Evolutionary conservation across 2,888 invertebrate species (phyloP).

Genomic region (Cyaniris semiargus): DNA sequence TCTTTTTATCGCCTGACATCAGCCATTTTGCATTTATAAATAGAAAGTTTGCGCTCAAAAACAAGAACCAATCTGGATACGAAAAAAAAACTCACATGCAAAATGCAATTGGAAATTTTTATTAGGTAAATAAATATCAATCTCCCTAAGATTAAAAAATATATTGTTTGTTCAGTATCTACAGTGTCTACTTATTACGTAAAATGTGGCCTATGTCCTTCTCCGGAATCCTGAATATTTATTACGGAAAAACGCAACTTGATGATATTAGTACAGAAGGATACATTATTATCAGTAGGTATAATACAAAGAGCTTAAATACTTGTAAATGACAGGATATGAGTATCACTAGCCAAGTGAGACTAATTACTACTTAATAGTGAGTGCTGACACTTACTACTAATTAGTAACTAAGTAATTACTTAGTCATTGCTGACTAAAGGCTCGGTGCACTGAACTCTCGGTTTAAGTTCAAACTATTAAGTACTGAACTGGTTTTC

Average conservation of each 20-base stretch:
- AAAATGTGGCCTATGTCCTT: neutral
- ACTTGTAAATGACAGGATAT: neutral
- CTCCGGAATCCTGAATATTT: neutral
- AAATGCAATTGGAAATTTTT: neutral
- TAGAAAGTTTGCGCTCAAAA: conserved; percentile 19
- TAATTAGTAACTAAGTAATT: conserved; percentile 57
- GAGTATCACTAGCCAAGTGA: conserved; percentile 16
- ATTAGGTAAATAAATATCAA: neutral
- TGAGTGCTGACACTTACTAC: conserved; percentile 18
- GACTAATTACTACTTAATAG: conserved; percentile 20
- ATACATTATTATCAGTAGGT: neutral
- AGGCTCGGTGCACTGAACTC: conserved; percentile 60
- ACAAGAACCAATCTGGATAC: neutral
- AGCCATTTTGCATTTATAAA: conserved; percentile 17
- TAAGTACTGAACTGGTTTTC: conserved; percentile 31
- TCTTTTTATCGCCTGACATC: conserved; percentile 23
- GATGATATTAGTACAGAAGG: too few species aligned
- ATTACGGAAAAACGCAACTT: neutral
- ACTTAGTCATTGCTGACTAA: conserved; percentile 43
- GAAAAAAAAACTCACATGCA: neutral
- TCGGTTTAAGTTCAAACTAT: conserved; percentile 53
- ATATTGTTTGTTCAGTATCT: neutral
- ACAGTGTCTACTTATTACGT: neutral
- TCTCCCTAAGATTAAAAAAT: neutral
- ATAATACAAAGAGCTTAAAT: neutral